Percentiles rank a stretch among this genome's conserved stretches.
These are phyloP conservation scores for Phrynocephalus guinanensis DNA, from an alignment of 2,797 vertebrate genomes.

Conservation along the genomic window DNA sequence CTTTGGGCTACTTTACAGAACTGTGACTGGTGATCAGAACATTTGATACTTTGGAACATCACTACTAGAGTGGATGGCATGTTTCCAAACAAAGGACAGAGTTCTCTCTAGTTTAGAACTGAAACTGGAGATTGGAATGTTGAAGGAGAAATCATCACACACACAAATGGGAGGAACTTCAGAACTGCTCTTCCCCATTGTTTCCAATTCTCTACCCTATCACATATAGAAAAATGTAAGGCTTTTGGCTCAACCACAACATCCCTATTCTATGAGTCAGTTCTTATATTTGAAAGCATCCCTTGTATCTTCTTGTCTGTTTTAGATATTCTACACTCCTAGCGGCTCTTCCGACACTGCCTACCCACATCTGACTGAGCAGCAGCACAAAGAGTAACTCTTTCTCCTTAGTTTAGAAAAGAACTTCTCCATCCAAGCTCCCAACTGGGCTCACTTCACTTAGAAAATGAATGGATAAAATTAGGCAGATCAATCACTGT, in stretches of 20 bases:
- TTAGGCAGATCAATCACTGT: constrained; percentile 40
- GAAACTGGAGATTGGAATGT: background rate
- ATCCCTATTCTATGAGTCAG: constrained; percentile 25
- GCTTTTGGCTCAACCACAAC: constrained; percentile 18
- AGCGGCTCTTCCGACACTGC: constrained; percentile 25
- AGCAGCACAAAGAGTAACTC: constrained; percentile 3
- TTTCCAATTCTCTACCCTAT: background rate
- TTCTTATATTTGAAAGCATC: rapidly evolving
- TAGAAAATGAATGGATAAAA: constrained; percentile 19
- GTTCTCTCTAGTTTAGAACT: background rate
- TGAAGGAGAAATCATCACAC: background rate
- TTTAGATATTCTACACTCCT: background rate
- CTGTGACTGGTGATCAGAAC: background rate
- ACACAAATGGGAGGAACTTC: background rate
- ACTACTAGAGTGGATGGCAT: background rate
- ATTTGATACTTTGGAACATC: background rate
- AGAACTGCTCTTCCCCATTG: background rate
- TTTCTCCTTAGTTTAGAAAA: constrained; percentile 18
- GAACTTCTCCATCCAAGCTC: constrained; percentile 47
- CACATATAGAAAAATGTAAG: background rate
- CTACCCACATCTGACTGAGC: background rate
- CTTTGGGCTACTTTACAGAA: background rate
- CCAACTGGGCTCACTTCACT: constrained; percentile 21
- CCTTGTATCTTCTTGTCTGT: background rate
- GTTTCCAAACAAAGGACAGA: background rate